phyloP scores from a whole-genome alignment of 2,113 vertebrate genomes.

The Rynchops niger region DNA sequence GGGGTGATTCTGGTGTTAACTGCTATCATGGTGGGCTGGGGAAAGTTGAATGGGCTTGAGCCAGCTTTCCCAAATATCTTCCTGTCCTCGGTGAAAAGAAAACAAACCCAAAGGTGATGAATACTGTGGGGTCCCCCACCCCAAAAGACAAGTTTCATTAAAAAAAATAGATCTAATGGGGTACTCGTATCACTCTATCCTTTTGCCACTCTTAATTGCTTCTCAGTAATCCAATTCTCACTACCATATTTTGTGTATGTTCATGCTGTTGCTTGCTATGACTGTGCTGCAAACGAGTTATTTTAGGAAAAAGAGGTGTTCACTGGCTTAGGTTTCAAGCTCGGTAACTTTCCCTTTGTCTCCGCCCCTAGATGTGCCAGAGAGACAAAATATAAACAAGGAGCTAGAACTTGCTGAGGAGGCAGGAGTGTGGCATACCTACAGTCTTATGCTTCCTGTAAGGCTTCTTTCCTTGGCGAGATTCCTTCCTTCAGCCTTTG shows the following conservation, averaged over 20 bases:
- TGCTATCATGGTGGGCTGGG: accelerated
- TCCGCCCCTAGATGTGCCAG: background rate
- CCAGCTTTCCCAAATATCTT: background rate
- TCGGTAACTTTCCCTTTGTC: background rate
- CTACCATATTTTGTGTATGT: background rate
- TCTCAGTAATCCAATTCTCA: background rate
- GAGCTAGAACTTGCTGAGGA: background rate
- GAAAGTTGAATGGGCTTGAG: background rate
- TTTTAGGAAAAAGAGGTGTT: background rate
- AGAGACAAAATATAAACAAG: background rate
- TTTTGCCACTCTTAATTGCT: background rate
- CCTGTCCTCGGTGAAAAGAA: background rate
- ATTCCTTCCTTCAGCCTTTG: background rate
- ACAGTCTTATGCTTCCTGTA: background rate
- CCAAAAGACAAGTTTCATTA: background rate
- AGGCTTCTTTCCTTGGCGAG: background rate
- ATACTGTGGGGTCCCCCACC: accelerated
- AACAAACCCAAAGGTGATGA: background rate
- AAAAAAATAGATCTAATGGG: background rate
- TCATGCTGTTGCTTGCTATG: background rate
- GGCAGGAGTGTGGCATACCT: accelerated
- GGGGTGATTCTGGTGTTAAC: background rate
- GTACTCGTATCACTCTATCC: background rate
- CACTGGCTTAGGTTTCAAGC: background rate
- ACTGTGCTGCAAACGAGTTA: background rate